phyloP scores from a whole-genome alignment of 2,797 vertebrate genomes.

The Sebastiscus albofasciatus region DNA sequence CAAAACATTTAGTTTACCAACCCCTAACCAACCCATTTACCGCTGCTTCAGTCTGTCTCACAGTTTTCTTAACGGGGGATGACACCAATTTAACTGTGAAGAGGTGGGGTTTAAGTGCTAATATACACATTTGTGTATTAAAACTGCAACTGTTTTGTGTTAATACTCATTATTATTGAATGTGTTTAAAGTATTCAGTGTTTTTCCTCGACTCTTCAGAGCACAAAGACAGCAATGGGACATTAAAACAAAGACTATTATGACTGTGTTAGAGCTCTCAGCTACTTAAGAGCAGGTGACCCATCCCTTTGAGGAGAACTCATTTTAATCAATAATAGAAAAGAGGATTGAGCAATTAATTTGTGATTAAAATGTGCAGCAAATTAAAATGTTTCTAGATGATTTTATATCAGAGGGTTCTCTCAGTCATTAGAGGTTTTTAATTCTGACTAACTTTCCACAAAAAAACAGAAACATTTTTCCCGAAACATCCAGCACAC shows the following conservation, averaged over 20 bases:
- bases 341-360: neutral
- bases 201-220: neutral
- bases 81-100: neutral
- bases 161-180: neutral
- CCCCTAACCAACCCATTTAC: neutral
- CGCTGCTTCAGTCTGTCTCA: neutral
- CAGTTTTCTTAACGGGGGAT: neutral
- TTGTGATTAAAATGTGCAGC: neutral
- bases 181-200: neutral
- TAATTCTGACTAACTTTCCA: neutral
- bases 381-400: neutral
- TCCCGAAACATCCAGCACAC: neutral
- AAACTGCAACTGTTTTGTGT: neutral
- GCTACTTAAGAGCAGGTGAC: neutral
- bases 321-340: neutral
- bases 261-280: neutral
- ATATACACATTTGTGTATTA: neutral
- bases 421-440: neutral
- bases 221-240: neutral
- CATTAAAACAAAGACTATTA: neutral
- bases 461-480: neutral
- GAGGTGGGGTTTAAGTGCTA: neutral
- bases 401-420: neutral
- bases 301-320: no score
- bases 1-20: conserved; percentile 10